Evolutionary conservation across 2,113 vertebrate species (phyloP), one percentile per base, ranked within the genome.

Genomic region (Saguinus midas): DNA sequence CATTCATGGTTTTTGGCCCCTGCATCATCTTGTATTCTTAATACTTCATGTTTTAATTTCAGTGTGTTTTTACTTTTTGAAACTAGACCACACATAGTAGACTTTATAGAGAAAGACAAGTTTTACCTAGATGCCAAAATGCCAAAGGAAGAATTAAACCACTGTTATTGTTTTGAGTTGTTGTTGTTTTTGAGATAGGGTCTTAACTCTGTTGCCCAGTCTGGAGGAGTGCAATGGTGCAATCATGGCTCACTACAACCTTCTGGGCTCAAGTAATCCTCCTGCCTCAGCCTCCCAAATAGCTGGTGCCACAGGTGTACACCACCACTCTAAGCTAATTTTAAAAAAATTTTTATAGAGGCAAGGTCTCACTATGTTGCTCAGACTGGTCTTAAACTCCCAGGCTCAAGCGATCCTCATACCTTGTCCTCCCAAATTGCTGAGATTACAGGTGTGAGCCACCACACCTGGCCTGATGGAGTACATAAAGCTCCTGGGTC

Each of bases 21-120:
- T 20, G 1, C 25, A 4, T 93, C 68, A 50, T 48, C 96, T 96
- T 96, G 58, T 93, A 70, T 88, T 92, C 52, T 32, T 96, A 73
- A 72, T 35, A 75, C 75, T 95, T 96, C 27, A 57, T 73, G 7
- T 96, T 97, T 96, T 92, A 52, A 89, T 96, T 55, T 96, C 57
- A 96, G 5, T 61, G 32, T 97, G 50, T 90, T 93, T 20, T 1
- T 94, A 93, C 37, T 70, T 96, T 80, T 91, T 94, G 12, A 88
- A 96, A 89, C n/a, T 87, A 68, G 58, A 79, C 3, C 37, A 85
- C 37, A 43, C 37, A 66, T 87, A 43, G 64, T 45, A 90, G 72
- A 73, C 23, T 61, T 5, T 52, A 32, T 68, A 82, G 50, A 40
- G 32, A 52, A 76, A 70, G n/a, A 68, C 61, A 14, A 50, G 5